Base-by-base conservation (phyloP, 1,140 invertebrate genomes). In the Drosophila repletoides region DNA sequence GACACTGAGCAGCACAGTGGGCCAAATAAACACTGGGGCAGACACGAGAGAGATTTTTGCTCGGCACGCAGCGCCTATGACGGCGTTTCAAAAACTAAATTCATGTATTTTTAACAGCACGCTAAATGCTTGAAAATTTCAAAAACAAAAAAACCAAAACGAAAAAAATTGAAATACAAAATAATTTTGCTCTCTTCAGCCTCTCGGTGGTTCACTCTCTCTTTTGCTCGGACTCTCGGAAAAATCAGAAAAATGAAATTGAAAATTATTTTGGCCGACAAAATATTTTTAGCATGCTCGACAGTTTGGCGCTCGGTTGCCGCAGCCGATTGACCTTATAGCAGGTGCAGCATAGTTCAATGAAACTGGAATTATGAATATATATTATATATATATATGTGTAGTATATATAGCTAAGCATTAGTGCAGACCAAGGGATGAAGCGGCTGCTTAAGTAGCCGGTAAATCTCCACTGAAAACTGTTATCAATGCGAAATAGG, bases 81-180 rank as follows among this genome's bases (percentile, higher is more conserved):
- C 80, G 75, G 79, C 80, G 75, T 84, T 84, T 83, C 75, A 83
- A 83, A 83, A 83, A 83, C 79, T 83, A 74, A 83, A 83, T 84
- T 83, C 79, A 79, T 86, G 72, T 76, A 86, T 83, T 86, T 83
- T 86, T 69, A 84, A 86, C 77, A 59, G 60, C 66, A 63, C 61
- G 61, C 59, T 38, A 71, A 72, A 72, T 84, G 79, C 70, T 65
- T 48, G 70, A 83, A 83, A 79, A 65, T 56, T 76, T 72, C 68
- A 15, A 55, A 71, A 58, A 68, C 3, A 34, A 15, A 33, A 22
- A 7, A 12, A 45, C 9, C 52, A 49, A 52, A 34, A 46, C 21
- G 19, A 49, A 43, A 34, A 59, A 31, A 49, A 38, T 28, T 41
- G 10, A 22, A 7, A 61, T 14, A 61, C 10, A 60, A 75, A 17